These are phyloP conservation scores for Ennomos erosarius DNA, from an alignment of 2,888 invertebrate species.

Conservation along the genomic window DNA sequence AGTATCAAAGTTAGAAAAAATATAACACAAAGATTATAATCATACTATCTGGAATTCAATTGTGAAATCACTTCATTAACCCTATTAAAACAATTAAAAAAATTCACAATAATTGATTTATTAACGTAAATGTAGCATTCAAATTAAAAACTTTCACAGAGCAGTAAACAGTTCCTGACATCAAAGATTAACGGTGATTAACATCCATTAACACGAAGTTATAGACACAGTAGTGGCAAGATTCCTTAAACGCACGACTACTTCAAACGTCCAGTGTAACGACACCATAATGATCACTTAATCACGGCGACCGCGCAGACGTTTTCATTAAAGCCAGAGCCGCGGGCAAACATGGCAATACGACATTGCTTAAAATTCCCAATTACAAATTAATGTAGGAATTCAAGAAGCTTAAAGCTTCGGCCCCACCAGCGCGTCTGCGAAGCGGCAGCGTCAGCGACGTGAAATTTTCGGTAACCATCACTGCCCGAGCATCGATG, in stretches of 20 bases:
- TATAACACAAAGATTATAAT: too few relatives aligned
- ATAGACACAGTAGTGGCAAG: conserved; percentile 61
- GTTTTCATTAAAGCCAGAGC: conserved; percentile 57
- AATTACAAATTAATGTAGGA: conserved; percentile 39
- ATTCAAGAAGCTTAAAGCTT: conserved; percentile 22
- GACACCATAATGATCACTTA: conserved; percentile 71
- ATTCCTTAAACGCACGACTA: conserved; percentile 54
- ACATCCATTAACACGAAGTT: conserved; percentile 54
- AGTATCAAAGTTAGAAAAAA: too few relatives aligned
- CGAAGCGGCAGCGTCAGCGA: too few relatives aligned
- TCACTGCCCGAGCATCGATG: too few relatives aligned
- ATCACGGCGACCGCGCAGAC: conserved; percentile 58
- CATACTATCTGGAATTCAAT: too few relatives aligned
- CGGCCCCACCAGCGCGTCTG: too few relatives aligned
- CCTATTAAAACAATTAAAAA: too few relatives aligned
- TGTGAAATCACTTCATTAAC: too few relatives aligned
- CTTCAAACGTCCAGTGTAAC: conserved; percentile 54
- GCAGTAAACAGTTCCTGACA: conserved; percentile 33
- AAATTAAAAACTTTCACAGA: conserved; percentile 4
- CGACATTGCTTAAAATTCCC: conserved; percentile 51
- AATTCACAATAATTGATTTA: too few relatives aligned
- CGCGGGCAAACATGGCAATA: conserved; percentile 47
- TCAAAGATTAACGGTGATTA: conserved; percentile 60
- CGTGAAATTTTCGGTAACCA: too few relatives aligned
- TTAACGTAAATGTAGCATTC: too few relatives aligned